These are phyloP conservation scores for Caradrina clavipalpis DNA, from an alignment of 2,888 invertebrate genomes.

Conservation along the genomic window DNA sequence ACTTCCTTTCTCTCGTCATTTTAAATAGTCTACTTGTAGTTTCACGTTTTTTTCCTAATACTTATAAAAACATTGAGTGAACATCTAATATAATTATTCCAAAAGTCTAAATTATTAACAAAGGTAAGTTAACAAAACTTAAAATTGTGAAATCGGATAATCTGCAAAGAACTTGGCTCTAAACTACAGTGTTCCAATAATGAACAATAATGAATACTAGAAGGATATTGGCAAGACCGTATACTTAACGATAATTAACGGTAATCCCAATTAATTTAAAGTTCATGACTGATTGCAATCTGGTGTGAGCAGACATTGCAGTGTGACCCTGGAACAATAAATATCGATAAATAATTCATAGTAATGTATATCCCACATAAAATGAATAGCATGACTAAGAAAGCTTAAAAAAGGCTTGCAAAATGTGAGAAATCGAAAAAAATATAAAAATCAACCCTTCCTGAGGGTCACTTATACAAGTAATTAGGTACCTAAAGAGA, in stretches of 20 bases:
- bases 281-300: conserved; percentile 57
- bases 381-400: background rate
- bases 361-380: background rate
- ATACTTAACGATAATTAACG: conserved; percentile 1
- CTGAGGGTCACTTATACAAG: no score
- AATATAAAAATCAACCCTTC: no score
- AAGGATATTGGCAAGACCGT: background rate
- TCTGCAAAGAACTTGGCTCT: conserved; percentile 15
- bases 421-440: no score
- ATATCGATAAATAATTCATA: background rate
- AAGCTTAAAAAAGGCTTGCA: no score
- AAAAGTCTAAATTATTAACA: background rate
- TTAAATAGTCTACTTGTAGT: background rate
- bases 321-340: conserved; percentile 26
- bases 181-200: conserved; percentile 16
- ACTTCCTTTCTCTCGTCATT: background rate
- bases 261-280: conserved; percentile 36
- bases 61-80: background rate
- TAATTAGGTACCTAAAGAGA: no score
- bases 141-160: background rate
- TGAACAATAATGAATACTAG: conserved; percentile 21
- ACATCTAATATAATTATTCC: background rate
- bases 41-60: background rate
- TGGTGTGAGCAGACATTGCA: conserved; percentile 13
- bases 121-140: no score